These are phyloP conservation scores for Astreopora myriophthalma DNA, from an alignment of 64 coral and sea anemone species.

Conservation along the genomic window DNA sequence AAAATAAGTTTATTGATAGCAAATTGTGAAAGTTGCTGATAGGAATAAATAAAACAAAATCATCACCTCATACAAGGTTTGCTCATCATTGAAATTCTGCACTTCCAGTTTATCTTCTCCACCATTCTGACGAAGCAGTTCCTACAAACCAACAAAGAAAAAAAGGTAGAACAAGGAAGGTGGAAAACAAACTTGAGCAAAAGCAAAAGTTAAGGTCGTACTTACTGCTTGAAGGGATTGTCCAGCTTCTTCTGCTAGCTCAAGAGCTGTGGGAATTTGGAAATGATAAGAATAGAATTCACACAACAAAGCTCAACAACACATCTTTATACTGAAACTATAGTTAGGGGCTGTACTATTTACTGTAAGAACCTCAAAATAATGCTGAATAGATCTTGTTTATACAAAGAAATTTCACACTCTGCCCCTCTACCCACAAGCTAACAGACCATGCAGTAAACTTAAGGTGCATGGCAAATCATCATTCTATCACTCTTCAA, in stretches of 20 bases:
- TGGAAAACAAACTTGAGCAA: not conserved
- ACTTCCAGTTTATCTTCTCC: slow-evolving; percentile 20
- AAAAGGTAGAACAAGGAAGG: not conserved
- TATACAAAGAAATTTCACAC: no score
- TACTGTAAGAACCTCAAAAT: no score
- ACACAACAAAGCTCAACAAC: not conserved
- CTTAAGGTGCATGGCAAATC: no score
- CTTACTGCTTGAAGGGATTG: slow-evolving; percentile 70
- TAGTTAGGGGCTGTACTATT: no score
- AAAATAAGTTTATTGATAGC: no score
- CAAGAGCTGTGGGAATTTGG: slow-evolving; percentile 34
- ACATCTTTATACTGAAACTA: not conserved
- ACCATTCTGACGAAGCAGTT: slow-evolving; percentile 68
- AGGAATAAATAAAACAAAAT: not conserved
- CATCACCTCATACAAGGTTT: not conserved
- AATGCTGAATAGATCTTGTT: no score
- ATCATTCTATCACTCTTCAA: no score
- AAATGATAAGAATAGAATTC: not conserved
- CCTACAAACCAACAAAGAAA: not conserved
- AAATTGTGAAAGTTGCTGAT: not conserved
- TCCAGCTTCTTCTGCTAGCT: slow-evolving; percentile 58
- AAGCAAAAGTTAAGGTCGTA: not conserved
- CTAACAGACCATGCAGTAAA: no score
- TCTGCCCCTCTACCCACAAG: no score
- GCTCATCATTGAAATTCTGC: not conserved